Base-by-base conservation (phyloP, 53 echinoderm and acorn worm genomes). In the Luidia sarsii region DNA sequence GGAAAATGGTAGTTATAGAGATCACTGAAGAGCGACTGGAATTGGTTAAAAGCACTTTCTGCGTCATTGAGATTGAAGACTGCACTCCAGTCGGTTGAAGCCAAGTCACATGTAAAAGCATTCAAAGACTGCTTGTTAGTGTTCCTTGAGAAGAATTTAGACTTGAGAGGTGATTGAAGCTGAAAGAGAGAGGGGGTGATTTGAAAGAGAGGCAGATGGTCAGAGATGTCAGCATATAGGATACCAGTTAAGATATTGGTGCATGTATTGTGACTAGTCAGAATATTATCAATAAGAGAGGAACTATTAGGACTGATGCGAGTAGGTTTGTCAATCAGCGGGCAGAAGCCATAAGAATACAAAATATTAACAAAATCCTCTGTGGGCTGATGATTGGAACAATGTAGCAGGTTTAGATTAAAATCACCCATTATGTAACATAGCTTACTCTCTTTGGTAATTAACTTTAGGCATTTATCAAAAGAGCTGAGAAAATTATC, bases 381-480 rank as follows among this genome's bases (percentile, higher is more conserved):
- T 7, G 60, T 36, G 9, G 50, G 62, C 23, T 46, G 37, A 35
- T 79, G 60, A n/a, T 31, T 36, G 23, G 9, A 19, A 62, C 22
- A 60, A 5, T 80, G 32, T 18, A 51, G 0, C 14, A 87, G 20
- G 23, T 87, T 22, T 3, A 87, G 33, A 41, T 80, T 87, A 61
- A 80, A 87, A 32, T 87, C 62, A 34, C 80, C 71, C 70, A 80
- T 70, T 61, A 81, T 64, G 36, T 71, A 71, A 34, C 70, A 80
- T 23, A 34, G 25, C 20, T 80, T 80, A 15, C 21, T 11, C 48
- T 57, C 53, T 22, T 10, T 36, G 3, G 67, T 51, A 6, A 79
- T 54, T 20, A 7, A 19, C 52, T 77, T 38, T 9, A 86, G 14
- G 39, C 65, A 45, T 56, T 14, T 41, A 41, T 54, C 64, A 59